These are phyloP conservation scores for Somateria mollissima DNA, from an alignment of 2,797 vertebrate species.

Conservation along the genomic window DNA sequence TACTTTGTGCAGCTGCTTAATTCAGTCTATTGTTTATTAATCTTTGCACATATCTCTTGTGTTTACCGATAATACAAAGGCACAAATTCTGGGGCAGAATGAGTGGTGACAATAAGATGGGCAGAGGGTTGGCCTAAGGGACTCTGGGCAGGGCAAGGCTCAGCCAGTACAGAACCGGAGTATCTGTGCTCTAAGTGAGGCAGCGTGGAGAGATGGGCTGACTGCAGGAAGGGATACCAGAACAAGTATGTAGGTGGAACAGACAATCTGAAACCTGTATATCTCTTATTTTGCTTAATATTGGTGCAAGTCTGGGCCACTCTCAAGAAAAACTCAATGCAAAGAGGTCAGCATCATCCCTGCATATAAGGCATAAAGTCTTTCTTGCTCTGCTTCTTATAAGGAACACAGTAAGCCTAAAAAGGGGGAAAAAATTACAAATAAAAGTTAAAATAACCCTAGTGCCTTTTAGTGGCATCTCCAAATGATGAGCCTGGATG, in stretches of 20 bases:
- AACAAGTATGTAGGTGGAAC: neutral
- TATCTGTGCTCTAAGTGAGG: neutral
- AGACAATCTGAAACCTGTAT: neutral
- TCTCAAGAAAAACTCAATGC: neutral
- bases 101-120: neutral
- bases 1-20: neutral
- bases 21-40: neutral
- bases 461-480: neutral
- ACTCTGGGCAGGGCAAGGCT: fast-evolving
- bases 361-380: neutral
- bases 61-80: neutral
- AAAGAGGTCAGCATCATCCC: neutral
- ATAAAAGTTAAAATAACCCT: neutral
- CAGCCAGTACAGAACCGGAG: neutral
- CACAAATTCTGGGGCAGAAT: neutral
- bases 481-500: neutral
- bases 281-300: neutral
- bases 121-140: neutral
- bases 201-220: neutral
- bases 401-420: neutral
- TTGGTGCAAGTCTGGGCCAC: neutral
- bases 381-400: neutral
- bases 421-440: neutral
- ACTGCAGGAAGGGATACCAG: neutral
- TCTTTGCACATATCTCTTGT: neutral